Evolutionary conservation across 2,797 vertebrate species (phyloP), one percentile per base, ranked within the genome.

Genomic region (Hypotaenidia okinawae): DNA sequence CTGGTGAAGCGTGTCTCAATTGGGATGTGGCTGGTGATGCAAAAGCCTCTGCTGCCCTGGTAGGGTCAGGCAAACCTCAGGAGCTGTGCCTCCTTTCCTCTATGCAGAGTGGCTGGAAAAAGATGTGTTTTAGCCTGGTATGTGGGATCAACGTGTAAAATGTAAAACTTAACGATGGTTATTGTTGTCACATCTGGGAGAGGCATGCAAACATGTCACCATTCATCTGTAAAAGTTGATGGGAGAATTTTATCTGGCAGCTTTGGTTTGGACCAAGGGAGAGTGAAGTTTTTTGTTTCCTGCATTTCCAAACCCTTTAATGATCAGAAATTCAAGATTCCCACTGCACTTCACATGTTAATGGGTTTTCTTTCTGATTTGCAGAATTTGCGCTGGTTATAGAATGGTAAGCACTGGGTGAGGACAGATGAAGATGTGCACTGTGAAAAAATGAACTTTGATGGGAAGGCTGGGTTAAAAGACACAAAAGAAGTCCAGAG

Each of bases 141-240:
- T 0, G 0, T 2, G 33, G 32, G 39, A 51, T 28, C 3, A 0
- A 1, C 1, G 16, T 22, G 47, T 21, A 62, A 55, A 58, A 8
- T 0, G 6, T 54, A 57, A 25, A 82, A 8, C 5, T 19, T 28
- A 13, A 5, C 0, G 3, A 28, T 13, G 3, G 0, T 14, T 32
- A 10, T 1, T 5, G 25, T 8, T 33, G 27, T 4, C 30, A 4
- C 68, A 3, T 0, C 19, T 13, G n/a, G 76, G 62, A 51, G 33
- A 39, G 52, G 13, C 25, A 15, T 1, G 12, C n/a, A 13, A 10
- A 35, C 19, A 2, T 1, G 9, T 17, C 43, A 21, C 51, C 32
- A 0, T 3, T 45, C 89, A 16, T 2, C 49, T 17, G 15, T 3
- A 10, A 24, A 55, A 17, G 4, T 8, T 4, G 14, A 17, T 5